Evolutionary conservation across 2,888 invertebrate genomes (phyloP), one percentile per base, ranked within the genome.

Genomic region (Parasteatoda lunata): DNA sequence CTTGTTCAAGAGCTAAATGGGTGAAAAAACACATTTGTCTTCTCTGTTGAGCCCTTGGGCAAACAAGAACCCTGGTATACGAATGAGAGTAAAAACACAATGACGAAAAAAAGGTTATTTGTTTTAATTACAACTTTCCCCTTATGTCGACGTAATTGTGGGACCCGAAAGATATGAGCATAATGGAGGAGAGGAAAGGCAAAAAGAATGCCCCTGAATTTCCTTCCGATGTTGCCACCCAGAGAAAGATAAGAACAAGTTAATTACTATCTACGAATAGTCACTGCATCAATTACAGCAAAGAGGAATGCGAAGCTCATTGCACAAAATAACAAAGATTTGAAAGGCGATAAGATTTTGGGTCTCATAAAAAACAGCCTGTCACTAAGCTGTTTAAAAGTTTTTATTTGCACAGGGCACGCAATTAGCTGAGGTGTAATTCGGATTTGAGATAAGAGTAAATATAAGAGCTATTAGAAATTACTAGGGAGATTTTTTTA

Each of bases 71-170:
- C 30, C 30, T 30, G 30, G 30, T 30, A 30, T 30, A 54, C 54
- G 54, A 54, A 52, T 66, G 54, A 11, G 76, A n/a, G 3, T 30
- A 30, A 59, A 81, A 59, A 81, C 48, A 69, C n/a, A 30, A 9
- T 45, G 30, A 15, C 30, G 64, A 72, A 73, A 73, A 72, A 66
- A 59, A 51, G 75, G 81, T 75, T 81, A 81, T 81, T 81, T 81
- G 75, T 81, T 81, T 81, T 81, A 81, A 81, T 81, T 81, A 81
- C 80, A 48, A 51, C 30, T 30, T 6, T 73, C 73, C 70, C 65
- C 13, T 15, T 47, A 4, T 49, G 49, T 70, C 48, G 70, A 70
- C 47, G 70, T 70, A 70, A 70, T 70, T 70, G 70, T 48, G 9
- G 48, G n/a, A n/a, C 49, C 70, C n/a, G 48, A 47, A n/a, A 70